Evolutionary conservation across 2,888 invertebrate species (phyloP).

Genomic region (Patella depressa): DNA sequence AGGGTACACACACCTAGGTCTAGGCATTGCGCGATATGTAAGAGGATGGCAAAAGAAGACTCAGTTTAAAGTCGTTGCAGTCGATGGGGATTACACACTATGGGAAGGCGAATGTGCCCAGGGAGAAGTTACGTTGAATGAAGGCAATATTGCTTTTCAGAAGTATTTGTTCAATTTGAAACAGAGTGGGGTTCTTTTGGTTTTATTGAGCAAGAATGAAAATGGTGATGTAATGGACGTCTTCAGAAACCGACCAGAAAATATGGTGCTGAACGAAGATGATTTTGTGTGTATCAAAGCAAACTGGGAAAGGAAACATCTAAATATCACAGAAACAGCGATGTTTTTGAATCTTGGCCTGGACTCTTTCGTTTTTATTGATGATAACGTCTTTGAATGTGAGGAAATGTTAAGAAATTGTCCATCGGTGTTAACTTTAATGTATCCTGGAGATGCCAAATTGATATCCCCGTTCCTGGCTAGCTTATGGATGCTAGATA

Average conservation of each 20-base stretch:
- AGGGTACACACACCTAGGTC: neutral
- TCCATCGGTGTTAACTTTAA: neutral
- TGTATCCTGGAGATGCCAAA: neutral
- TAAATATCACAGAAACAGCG: neutral
- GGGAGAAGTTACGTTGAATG: neutral
- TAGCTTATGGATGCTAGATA: neutral
- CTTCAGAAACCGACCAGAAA: neutral
- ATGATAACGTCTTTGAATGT: neutral
- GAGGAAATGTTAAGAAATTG: slow-evolving; percentile 1
- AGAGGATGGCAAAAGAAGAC: neutral
- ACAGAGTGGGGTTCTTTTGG: neutral
- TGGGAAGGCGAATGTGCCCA: neutral
- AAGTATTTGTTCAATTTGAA: neutral
- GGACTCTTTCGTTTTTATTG: neutral
- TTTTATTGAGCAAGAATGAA: neutral
- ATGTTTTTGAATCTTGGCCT: neutral
- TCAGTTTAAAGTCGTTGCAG: neutral
- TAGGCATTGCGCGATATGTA: neutral
- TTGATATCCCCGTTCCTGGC: neutral
- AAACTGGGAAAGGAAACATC: neutral
- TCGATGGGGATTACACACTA: slow-evolving; percentile 3
- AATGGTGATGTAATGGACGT: neutral
- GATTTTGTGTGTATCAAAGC: neutral
- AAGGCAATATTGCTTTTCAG: neutral
- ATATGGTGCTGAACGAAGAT: neutral